These are phyloP conservation scores for Xerus inauris DNA, from an alignment of 2,113 vertebrate species.

Conservation along the genomic window DNA sequence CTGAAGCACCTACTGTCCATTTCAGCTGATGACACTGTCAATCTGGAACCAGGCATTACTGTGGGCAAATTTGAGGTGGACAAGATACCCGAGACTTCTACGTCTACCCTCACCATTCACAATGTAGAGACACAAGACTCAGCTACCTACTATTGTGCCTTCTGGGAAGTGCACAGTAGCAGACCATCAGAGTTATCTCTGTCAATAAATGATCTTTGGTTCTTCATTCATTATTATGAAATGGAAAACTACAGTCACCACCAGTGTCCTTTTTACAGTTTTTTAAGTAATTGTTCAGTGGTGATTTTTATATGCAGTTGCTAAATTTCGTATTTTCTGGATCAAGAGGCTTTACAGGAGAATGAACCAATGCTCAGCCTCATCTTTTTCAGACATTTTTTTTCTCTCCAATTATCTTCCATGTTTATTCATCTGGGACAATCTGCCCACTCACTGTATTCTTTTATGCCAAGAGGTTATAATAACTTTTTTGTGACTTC, in stretches of 20 bases:
- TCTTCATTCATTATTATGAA: background rate
- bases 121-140: background rate
- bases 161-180: background rate
- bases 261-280: background rate
- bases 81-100: background rate
- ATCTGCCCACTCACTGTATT: background rate
- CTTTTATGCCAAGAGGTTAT: background rate
- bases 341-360: background rate
- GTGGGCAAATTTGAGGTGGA: background rate
- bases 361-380: background rate
- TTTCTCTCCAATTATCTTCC: background rate
- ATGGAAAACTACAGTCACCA: background rate
- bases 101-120: background rate
- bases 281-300: background rate
- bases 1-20: background rate
- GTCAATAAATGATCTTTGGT: background rate
- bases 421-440: background rate
- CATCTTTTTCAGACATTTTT: background rate
- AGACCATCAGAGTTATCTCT: too few species aligned
- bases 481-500: background rate
- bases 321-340: background rate
- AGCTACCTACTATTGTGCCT: background rate
- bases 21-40: too few species aligned
- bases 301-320: background rate
- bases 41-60: accelerated